Conservation (phyloP, 2,797 vertebrate species). For the Taeniopygia guttata region DNA sequence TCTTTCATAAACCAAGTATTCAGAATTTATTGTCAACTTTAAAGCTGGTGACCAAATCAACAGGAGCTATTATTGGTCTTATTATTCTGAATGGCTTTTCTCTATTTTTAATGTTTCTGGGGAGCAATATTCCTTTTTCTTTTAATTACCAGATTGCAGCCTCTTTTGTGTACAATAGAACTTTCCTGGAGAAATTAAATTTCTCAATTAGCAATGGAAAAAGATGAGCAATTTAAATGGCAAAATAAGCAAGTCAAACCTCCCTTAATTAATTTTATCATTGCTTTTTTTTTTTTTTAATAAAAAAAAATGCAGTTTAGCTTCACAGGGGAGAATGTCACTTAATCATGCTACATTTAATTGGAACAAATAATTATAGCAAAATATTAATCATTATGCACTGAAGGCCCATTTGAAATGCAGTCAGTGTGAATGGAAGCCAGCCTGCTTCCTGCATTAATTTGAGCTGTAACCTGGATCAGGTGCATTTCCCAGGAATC, state of each 20-base stretch:
- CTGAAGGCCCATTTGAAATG: constrained; percentile 37
- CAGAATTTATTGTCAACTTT: not conserved
- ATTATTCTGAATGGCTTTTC: not conserved
- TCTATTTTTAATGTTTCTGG: not conserved
- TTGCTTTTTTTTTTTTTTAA: not conserved
- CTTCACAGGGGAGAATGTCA: constrained; percentile 5
- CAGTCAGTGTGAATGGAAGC: not conserved
- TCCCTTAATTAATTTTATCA: constrained; percentile 55
- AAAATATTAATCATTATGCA: constrained; percentile 43
- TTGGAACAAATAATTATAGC: constrained; percentile 59
- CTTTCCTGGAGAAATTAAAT: constrained; percentile 1
- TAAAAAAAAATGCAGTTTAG: not conserved
- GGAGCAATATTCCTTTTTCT: not conserved
- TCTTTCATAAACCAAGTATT: not conserved
- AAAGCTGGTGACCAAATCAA: not conserved
- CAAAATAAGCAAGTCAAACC: constrained; percentile 6
- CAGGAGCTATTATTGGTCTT: not conserved
- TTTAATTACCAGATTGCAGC: not conserved
- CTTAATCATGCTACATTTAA: constrained; percentile 60
- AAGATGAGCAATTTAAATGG: constrained; percentile 15
- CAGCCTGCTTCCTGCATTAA: not conserved
- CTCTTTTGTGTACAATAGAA: not conserved
- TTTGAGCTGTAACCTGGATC: not conserved
- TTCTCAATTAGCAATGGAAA: constrained; percentile 10
- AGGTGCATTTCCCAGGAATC: not conserved